These are phyloP conservation scores for Microchirus variegatus DNA, from an alignment of 2,797 vertebrate species.

Conservation along the genomic window DNA sequence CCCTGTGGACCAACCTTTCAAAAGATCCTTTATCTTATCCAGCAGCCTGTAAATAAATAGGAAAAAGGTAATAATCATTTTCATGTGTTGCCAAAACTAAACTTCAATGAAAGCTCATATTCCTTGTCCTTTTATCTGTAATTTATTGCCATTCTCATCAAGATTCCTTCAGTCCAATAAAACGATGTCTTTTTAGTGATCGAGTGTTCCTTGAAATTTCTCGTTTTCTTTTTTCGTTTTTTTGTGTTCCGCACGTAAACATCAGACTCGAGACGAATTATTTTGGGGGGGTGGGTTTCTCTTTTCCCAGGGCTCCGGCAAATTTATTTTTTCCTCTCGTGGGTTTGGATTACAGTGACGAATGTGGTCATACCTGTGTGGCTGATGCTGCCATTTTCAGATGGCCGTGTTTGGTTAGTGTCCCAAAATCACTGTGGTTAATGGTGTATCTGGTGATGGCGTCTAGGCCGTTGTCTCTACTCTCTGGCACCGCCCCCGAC, in stretches of 20 bases:
- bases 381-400: conserved; percentile 82
- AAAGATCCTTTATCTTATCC: conserved; percentile 19
- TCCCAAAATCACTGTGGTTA: conserved; percentile 83
- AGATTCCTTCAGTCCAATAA: conserved; percentile 50
- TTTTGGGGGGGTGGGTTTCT: conserved; percentile 51
- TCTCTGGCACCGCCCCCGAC: conserved; percentile 72
- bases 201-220: conserved; percentile 43
- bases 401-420: conserved; percentile 79
- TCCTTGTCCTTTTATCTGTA: conserved; percentile 53
- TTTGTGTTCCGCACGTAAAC: conserved; percentile 83
- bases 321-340: conserved; percentile 44
- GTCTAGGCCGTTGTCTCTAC: conserved; percentile 81
- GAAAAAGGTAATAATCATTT: conserved; percentile 42
- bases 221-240: conserved; percentile 53
- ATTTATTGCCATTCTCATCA: conserved; percentile 89
- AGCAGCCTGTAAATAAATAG: conserved; percentile 47
- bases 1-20: conserved; percentile 34
- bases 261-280: conserved; percentile 79
- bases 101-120: conserved; percentile 38
- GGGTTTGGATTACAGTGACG: conserved; percentile 62
- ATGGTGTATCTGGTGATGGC: conserved; percentile 80
- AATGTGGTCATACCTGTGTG: conserved; percentile 80
- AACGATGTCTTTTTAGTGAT: conserved; percentile 44
- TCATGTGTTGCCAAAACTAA: conserved; percentile 60
- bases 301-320: conserved; percentile 28